These are phyloP conservation scores for Anastrepha ludens DNA, from an alignment of 1,140 invertebrate genomes.

Conservation along the genomic window DNA sequence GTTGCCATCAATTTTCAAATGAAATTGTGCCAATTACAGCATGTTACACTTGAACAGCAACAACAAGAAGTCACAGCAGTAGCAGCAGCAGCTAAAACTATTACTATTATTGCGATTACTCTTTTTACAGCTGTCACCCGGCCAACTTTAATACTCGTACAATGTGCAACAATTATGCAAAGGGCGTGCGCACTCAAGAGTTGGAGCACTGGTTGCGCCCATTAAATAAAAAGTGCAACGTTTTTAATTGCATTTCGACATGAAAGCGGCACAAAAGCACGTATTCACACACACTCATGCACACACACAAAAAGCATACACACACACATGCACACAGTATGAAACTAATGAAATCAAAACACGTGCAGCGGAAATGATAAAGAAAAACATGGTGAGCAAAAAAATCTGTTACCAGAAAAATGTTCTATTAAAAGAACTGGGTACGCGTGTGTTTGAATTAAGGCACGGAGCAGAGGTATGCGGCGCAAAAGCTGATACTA, in stretches of 20 bases:
- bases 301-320: neutral
- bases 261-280: slow-evolving; percentile 18
- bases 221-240: slow-evolving; percentile 36
- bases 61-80: neutral
- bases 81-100: neutral
- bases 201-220: slow-evolving; percentile 11
- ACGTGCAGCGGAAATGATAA: neutral
- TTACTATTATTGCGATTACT: slow-evolving; percentile 36
- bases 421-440: neutral
- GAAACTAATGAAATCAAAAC: neutral
- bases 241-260: slow-evolving; percentile 42
- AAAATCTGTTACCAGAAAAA: neutral
- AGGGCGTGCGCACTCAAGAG: slow-evolving; percentile 40
- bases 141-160: too few relatives aligned
- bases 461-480: neutral
- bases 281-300: neutral
- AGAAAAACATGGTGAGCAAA: neutral
- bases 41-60: neutral
- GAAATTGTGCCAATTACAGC: slow-evolving; percentile 42
- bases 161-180: slow-evolving; percentile 32
- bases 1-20: neutral
- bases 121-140: neutral
- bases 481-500: neutral
- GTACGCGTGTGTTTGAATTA: neutral
- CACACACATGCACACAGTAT: neutral